Evolutionary conservation across 2,888 invertebrate species (phyloP), one percentile per base, ranked within the genome.

Genomic region (Stramonita haemastoma): DNA sequence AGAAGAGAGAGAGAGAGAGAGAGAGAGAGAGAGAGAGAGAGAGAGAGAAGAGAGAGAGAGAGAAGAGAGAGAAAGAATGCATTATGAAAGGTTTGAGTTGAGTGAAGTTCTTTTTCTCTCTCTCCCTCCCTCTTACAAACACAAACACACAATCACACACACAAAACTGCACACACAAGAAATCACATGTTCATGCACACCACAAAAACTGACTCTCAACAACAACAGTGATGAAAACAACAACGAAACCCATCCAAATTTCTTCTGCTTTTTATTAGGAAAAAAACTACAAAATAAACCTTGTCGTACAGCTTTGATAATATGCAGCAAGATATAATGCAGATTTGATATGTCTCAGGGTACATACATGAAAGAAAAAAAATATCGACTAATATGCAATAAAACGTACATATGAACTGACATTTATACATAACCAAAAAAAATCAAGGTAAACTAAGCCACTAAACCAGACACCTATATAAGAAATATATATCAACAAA

Each of bases 241-340:
- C 22, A 85, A 60, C n/a, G 56, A 26, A 84, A 11, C 11, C 8
- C 81, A 34, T 34, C 17, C 0, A 34, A n/a, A 46, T 84, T n/a
- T 56, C 1, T 56, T n/a, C 15, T 34, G n/a, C n/a, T n/a, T 46
- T 84, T 85, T 85, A 57, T 85, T 85, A 85, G 13, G 29, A 85
- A 46, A 85, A 46, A 57, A 56, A 56, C 85, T 85, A 85, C 85
- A 85, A 85, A 85, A 57, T 85, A 60, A 85, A 56, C 46, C 56
- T 83, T 83, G 17, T 85, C 85, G 57, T 85, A 57, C 29, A 57
- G 19, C 46, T 8, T 46, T 83, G 46, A 83, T 83, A 36, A 83
- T 83, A 56, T n/a, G 46, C 83, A 83, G 46, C 36, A 46, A 46
- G 11, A 46, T 46, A 83, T 26, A 46, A 56, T 46, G 83, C n/a